A percentile compares a stretch with the other conserved stretches of the same genome.
phyloP scores from a whole-genome alignment of 2,113 vertebrate species.

The Chionis minor region DNA sequence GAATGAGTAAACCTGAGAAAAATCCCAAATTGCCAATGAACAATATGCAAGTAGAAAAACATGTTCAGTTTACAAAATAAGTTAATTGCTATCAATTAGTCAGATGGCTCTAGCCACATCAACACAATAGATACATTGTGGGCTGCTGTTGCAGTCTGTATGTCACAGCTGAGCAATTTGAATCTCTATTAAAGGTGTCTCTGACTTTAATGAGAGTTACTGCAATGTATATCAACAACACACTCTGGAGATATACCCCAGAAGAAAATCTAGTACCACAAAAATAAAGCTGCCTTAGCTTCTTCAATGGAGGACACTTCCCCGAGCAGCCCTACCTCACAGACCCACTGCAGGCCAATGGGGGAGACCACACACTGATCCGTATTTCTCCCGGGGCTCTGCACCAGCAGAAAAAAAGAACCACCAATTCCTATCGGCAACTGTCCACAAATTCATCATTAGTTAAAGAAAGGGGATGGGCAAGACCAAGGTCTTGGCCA shows the following conservation, averaged over 20 bases:
- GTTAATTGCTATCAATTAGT: constrained; percentile 47
- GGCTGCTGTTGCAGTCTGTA: background rate
- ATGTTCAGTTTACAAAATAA: constrained; percentile 41
- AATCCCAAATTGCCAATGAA: constrained; percentile 30
- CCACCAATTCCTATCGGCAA: background rate
- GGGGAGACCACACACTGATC: background rate
- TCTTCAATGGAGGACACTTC: background rate
- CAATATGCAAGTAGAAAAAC: constrained; percentile 49
- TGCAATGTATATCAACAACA: background rate
- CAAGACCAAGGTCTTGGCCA: background rate
- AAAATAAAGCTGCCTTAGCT: background rate
- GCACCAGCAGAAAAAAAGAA: background rate
- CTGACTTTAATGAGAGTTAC: constrained; percentile 8
- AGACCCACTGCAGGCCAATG: background rate
- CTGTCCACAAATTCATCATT: background rate
- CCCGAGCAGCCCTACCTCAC: background rate
- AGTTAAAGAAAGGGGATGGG: background rate
- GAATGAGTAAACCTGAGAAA: constrained; percentile 50
- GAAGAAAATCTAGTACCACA: background rate
- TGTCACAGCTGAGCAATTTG: constrained; percentile 4
- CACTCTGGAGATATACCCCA: background rate
- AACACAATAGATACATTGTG: background rate
- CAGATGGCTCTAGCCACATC: constrained; percentile 37
- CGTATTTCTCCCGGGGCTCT: background rate
- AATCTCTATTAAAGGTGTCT: constrained; percentile 10